A percentile compares a stretch with the other conserved stretches of the same genome.
Conservation (phyloP, 2,113 vertebrate genomes). For the Nansenia antarctica region DNA sequence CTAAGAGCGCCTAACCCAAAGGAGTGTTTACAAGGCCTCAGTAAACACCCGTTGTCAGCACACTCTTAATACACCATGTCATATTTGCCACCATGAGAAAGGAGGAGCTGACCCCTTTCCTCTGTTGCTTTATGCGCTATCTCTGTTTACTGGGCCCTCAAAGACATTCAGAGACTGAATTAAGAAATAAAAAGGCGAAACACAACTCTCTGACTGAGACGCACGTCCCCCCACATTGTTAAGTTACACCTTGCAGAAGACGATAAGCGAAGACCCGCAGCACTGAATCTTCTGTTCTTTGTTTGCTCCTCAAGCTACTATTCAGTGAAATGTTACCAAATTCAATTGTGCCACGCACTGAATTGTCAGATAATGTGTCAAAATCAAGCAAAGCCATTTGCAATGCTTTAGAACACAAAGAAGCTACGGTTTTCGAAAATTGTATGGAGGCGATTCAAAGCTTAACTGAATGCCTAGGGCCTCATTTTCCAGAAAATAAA, state of each 20-base stretch:
- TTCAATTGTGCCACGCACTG: not conserved
- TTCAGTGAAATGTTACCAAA: conserved; percentile 13
- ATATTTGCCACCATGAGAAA: not conserved
- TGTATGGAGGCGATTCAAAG: not conserved
- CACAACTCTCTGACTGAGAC: not conserved
- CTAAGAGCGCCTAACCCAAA: conserved; percentile 16
- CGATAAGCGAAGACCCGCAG: conserved; percentile 17
- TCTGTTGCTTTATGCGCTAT: conserved; percentile 17
- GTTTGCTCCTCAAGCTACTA: conserved; percentile 13
- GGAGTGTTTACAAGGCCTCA: conserved; percentile 42
- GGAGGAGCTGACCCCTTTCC: not conserved
- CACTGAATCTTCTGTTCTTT: conserved; percentile 23
- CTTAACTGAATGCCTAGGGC: not conserved
- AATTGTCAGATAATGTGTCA: conserved; percentile 34
- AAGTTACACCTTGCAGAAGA: conserved; percentile 16
- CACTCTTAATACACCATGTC: conserved; percentile 21
- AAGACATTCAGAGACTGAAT: not conserved
- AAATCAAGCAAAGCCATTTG: conserved; percentile 20
- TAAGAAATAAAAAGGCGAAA: conserved; percentile 5
- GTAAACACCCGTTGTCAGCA: conserved; percentile 21
- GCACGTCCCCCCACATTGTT: not conserved
- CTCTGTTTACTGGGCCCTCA: not conserved
- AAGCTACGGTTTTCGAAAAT: conserved; percentile 17
- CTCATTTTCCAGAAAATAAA: not conserved
- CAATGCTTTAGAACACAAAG: conserved; percentile 21